Evolutionary conservation across 2,888 invertebrate species (phyloP), one percentile per base, ranked within the genome.

Genomic region (Helicoverpa assulta): DNA sequence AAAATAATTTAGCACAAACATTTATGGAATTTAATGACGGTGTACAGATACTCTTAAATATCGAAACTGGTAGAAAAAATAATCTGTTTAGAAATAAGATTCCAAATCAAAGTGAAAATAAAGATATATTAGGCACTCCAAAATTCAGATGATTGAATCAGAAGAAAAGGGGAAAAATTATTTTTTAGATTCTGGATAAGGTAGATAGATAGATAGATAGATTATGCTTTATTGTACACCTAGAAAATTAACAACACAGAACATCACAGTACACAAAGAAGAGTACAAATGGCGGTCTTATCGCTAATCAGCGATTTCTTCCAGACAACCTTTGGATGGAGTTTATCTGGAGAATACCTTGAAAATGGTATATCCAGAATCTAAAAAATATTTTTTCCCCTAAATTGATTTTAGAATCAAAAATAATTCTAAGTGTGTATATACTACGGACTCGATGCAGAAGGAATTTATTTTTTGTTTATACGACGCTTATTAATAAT

Each of bases 381-480:
- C 50, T 29, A 16, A 18, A 53, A 69, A 60, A 16, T 16, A 16
- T 16, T 16, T 16, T 43, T 16, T 16, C 16, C 4, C 43, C 16
- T 43, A 14, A 14, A 14, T 51, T 8, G 12, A 67, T 59, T 40
- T 56, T 79, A 81, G 75, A 73, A 73, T 63, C 68, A 81, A 85
- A 81, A 85, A 78, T 70, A 77, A 57, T 67, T 63, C 5, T 83
- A 81, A 82, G 81, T 53, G 58, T 91, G 91, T 93, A 92, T 69
- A 92, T 91, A 88, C 67, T 58, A 81, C 83, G 82, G 62, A 76
- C 75, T 89, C 89, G 90, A 93, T 93, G 93, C 92, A 90, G 91
- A 91, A 88, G 91, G 93, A 94, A 93, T 94, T 94, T 92, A 91
- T 88, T 88, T 90, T 90, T 86, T 76, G 69, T 84, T 70, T 82